Evolutionary conservation across 2,888 invertebrate genomes (phyloP).

Genomic region (Epinotia nisella): DNA sequence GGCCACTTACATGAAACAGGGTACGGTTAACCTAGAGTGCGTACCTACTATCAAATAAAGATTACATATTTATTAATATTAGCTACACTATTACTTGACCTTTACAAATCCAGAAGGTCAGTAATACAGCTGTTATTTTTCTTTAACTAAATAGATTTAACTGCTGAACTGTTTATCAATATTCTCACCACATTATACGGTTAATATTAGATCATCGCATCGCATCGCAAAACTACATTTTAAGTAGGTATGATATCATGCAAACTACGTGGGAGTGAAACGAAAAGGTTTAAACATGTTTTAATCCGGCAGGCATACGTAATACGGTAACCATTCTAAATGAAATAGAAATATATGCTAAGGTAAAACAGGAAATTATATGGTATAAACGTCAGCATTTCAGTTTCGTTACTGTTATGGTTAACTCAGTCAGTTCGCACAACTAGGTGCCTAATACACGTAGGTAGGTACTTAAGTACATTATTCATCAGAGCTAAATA

Average conservation of each 20-base stretch:
- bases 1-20: conserved; percentile 9
- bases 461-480: too few relatives aligned
- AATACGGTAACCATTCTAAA: background rate
- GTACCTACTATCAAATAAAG: conserved; percentile 1
- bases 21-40: conserved; percentile 1
- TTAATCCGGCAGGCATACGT: background rate
- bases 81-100: conserved; percentile 7
- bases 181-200: background rate
- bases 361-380: background rate
- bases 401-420: too few relatives aligned
- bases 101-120: conserved; percentile 1
- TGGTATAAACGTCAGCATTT: background rate
- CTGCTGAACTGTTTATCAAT: background rate
- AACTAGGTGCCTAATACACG: background rate
- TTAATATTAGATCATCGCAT: background rate
- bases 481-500: background rate
- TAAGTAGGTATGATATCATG: conserved; percentile 34
- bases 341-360: background rate
- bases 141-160: background rate
- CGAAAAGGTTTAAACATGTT: conserved; percentile 23
- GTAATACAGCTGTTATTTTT: background rate
- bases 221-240: background rate
- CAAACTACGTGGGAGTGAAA: conserved; percentile 31
- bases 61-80: conserved; percentile 4
- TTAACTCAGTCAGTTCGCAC: background rate